Evolutionary conservation across 92 coral and sea anemone species (phyloP).

Genomic region (Blastomussa wellsi): DNA sequence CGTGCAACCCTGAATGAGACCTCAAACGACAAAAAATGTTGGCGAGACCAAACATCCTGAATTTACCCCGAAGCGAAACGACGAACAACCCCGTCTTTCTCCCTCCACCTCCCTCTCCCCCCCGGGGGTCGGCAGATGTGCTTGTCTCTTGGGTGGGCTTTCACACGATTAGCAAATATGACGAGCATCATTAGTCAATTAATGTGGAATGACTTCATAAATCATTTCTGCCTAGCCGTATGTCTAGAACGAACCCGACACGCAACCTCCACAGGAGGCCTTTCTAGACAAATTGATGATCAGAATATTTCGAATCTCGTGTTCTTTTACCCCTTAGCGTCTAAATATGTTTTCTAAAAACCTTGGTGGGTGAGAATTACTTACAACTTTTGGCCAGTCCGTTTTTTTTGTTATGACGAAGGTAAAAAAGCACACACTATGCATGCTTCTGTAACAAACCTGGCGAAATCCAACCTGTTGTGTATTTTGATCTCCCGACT

Average conservation of each 20-base stretch:
- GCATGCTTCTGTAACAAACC: too few species aligned
- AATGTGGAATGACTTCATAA: slow-evolving; percentile 2
- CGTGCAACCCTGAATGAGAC: too few species aligned
- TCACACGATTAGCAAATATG: slow-evolving; percentile 1
- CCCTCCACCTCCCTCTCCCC: too few species aligned
- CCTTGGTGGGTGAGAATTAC: not conserved
- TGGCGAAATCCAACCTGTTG: too few species aligned
- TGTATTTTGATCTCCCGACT: too few species aligned
- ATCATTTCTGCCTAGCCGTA: not conserved
- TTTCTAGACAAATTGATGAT: not conserved
- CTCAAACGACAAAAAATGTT: too few species aligned
- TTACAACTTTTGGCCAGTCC: not conserved
- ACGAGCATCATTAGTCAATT: slow-evolving; percentile 3
- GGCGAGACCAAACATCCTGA: too few species aligned
- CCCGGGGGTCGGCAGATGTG: too few species aligned
- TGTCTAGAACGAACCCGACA: not conserved
- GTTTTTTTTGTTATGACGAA: not conserved
- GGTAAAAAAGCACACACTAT: not conserved
- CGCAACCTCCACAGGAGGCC: not conserved
- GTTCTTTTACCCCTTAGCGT: not conserved
- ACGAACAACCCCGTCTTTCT: too few species aligned
- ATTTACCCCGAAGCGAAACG: too few species aligned
- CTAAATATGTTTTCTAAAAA: not conserved
- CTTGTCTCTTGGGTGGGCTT: slow-evolving; percentile 18
- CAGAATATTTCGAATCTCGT: not conserved